Evolutionary conservation across 2,797 vertebrate species (phyloP).

Genomic region (Myotis myotis): DNA sequence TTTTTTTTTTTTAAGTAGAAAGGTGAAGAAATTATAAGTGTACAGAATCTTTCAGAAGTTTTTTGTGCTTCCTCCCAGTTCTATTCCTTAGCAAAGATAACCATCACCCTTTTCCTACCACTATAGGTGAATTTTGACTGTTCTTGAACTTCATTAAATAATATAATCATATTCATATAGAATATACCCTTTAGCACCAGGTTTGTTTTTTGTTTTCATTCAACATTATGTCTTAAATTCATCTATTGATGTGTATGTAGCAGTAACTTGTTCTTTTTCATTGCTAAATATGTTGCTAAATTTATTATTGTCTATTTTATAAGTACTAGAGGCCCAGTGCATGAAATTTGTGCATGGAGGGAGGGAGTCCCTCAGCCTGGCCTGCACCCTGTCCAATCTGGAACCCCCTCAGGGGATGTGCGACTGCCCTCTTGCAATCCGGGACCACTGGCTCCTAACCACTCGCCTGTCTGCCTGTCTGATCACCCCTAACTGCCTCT

Average conservation of each 20-base stretch:
- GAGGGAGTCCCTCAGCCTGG: not conserved
- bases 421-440: no score
- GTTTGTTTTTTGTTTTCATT: not conserved
- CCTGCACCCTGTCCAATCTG: no score
- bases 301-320: not conserved
- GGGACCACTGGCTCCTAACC: no score
- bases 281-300: not conserved
- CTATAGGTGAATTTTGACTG: not conserved
- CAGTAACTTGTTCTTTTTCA: not conserved
- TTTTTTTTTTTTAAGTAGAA: not conserved
- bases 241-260: not conserved
- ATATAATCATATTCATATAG: not conserved
- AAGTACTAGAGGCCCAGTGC: not conserved
- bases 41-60: not conserved
- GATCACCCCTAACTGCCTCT: no score
- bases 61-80: not conserved
- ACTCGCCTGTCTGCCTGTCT: no score
- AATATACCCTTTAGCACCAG: not conserved
- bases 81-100: not conserved
- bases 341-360: no score
- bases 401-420: no score
- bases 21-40: not conserved
- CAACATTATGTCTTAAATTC: not conserved
- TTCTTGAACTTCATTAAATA: not conserved
- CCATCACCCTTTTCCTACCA: not conserved